Evolutionary conservation across 2,113 vertebrate species (phyloP).

Genomic region (Piliocolobus tephrosceles): DNA sequence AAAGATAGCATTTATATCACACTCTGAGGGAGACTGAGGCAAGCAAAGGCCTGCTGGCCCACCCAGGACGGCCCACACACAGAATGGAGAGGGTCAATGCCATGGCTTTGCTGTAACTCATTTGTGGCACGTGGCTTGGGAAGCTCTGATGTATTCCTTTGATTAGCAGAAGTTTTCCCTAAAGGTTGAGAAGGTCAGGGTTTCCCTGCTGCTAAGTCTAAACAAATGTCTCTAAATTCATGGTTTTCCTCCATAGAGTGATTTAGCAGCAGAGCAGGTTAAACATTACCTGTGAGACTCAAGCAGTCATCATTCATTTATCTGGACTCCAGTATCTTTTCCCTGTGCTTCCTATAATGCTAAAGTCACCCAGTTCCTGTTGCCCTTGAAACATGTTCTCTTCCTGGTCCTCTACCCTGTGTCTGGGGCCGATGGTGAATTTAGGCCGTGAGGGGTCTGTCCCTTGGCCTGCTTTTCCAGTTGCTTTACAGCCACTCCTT

Average conservation of each 20-base stretch:
- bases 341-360: rapidly evolving
- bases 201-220: neutral
- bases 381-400: neutral
- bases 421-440: rapidly evolving
- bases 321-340: rapidly evolving
- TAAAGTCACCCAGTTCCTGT: rapidly evolving
- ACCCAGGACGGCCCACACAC: neutral
- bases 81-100: rapidly evolving
- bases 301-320: rapidly evolving
- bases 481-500: too few species aligned
- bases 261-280: rapidly evolving
- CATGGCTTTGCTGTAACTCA: rapidly evolving
- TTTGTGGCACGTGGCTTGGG: rapidly evolving
- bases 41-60: neutral
- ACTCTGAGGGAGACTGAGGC: neutral
- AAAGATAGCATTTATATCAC: too few species aligned
- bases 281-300: rapidly evolving
- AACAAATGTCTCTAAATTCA: rapidly evolving
- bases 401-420: neutral
- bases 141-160: neutral
- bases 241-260: rapidly evolving
- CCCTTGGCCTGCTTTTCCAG: rapidly evolving
- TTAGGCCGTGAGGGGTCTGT: rapidly evolving
- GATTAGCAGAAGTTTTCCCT: neutral
- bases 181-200: neutral